Base-by-base conservation (phyloP, 2,888 invertebrate species). In the Plusia festucae region DNA sequence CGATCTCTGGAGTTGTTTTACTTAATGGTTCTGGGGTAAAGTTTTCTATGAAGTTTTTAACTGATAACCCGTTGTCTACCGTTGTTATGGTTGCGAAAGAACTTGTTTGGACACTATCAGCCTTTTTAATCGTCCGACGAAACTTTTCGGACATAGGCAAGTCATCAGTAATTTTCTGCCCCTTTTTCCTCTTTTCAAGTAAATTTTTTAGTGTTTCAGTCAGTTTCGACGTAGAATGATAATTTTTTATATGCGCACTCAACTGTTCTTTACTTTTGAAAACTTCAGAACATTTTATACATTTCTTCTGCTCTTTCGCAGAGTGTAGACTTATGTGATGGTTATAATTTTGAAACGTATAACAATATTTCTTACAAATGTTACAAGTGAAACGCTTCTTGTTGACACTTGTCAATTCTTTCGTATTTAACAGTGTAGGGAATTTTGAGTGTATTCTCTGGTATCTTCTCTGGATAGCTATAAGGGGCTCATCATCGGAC, bases 331-430 rank as follows among this genome's bases (percentile, higher is more conserved):
- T 87, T 55, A 90, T 76, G 46, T 95, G 94, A 13, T 92, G 89
- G n/a, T 92, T 85, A 30, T 88, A 93, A 58, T 94, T 93, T 63
- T 94, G 92, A 24, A 78, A 90, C 0, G 94, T 94, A 20, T 92
- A 93, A 52, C 94, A 94, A 52, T 92, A 89, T 71, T 90, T 90
- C 0, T 90, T 84, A 65, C 94, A 95, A 15, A 87, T 69, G 0
- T 81, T 78, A 16, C 94, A 94, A 0, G 88, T 87, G 2, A 93
- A 88, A 49, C 82, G 79, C 2, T 78, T 82, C 30, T 71, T 81
- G 3, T 79, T 81, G 0, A 68, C 49, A 8, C 53, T 65, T 0
- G 7, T 24, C 11, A 53, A 7, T 24, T 68, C 54, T 1, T 61
- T 68, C 9, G 60, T 74, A 60, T 60, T 57, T 65, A 32, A 67